Evolutionary conservation across 2,113 vertebrate species (phyloP).

Genomic region (Alectura lathami): DNA sequence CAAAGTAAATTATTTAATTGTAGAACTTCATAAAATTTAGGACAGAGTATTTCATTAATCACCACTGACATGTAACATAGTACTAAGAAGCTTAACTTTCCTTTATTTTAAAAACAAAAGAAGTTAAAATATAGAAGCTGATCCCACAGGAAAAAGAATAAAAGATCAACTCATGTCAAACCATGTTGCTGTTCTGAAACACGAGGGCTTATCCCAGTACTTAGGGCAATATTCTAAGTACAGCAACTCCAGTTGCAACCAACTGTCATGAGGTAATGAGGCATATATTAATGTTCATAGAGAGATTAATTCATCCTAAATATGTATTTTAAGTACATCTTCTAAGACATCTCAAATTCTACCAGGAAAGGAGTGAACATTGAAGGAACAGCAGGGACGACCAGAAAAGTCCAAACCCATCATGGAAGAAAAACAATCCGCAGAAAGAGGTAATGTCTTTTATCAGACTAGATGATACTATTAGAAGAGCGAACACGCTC

Average conservation of each 20-base stretch:
- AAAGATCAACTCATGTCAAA: background rate
- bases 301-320: background rate
- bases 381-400: background rate
- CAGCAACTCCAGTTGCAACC: background rate
- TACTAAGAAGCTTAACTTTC: background rate
- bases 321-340: background rate
- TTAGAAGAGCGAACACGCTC: background rate
- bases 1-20: background rate
- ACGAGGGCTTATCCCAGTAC: background rate
- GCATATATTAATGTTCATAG: background rate
- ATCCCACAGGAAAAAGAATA: background rate
- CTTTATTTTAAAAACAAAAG: conserved; percentile 3
- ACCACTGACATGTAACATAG: background rate
- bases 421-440: background rate
- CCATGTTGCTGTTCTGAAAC: background rate
- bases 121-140: background rate
- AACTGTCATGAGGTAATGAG: background rate
- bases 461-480: background rate
- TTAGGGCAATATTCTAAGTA: background rate
- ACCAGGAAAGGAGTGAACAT: background rate
- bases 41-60: background rate
- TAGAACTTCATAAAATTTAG: background rate
- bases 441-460: background rate
- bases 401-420: background rate
- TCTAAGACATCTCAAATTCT: background rate